A percentile compares a stretch with the other conserved stretches of the same genome.
These are phyloP conservation scores for Boloria euphrosyne DNA, from an alignment of 2,888 invertebrate species.

Conservation along the genomic window DNA sequence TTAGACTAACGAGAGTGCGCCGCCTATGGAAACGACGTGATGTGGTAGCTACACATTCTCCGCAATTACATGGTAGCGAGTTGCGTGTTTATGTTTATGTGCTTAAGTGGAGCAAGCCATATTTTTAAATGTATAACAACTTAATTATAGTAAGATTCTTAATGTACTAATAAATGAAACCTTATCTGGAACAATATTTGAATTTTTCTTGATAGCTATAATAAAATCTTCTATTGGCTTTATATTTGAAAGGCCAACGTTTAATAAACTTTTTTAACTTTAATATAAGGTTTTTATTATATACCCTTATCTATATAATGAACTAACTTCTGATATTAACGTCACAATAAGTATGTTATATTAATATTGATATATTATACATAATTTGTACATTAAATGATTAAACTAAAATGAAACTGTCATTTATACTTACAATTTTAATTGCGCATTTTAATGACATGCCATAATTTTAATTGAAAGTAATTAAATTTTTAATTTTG, in stretches of 20 bases:
- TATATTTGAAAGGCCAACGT: too few relatives aligned
- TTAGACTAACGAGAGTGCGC: conserved; percentile 42
- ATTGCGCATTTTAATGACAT: conserved; percentile 46
- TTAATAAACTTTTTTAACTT: too few relatives aligned
- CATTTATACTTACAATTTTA: conserved; percentile 30
- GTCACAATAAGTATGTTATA: too few relatives aligned
- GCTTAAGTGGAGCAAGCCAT: not conserved
- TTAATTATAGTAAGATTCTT: too few relatives aligned
- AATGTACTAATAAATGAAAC: too few relatives aligned
- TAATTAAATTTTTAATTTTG: conserved; percentile 62
- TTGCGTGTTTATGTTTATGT: conserved; percentile 13
- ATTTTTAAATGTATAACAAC: not conserved
- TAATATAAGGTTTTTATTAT: too few relatives aligned
- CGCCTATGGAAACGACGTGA: conserved; percentile 30
- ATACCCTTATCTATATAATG: too few relatives aligned
- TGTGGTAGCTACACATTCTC: conserved; percentile 24
- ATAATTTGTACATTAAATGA: too few relatives aligned
- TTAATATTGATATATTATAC: too few relatives aligned
- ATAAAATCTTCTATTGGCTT: too few relatives aligned
- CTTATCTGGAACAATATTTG: not conserved
- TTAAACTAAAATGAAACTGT: conserved; percentile 24
- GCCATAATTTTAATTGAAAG: conserved; percentile 45
- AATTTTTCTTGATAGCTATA: too few relatives aligned
- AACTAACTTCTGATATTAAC: too few relatives aligned
- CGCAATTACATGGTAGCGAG: conserved; percentile 26